These are phyloP conservation scores for Fistularia commersonii DNA, from an alignment of 2,797 vertebrate genomes.

Conservation along the genomic window DNA sequence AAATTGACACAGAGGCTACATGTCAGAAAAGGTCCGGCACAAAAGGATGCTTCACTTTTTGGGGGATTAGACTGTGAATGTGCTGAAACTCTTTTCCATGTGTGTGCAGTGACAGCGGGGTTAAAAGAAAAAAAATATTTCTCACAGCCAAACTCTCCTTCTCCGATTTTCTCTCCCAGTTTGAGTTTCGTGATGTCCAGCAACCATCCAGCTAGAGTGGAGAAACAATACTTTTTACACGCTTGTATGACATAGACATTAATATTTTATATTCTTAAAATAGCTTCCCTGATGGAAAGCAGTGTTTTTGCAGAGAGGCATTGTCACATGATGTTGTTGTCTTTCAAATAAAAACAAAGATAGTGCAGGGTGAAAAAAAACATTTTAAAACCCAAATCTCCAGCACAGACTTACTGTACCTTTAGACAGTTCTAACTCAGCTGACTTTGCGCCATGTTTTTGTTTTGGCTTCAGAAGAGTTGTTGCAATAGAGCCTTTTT, in stretches of 20 bases:
- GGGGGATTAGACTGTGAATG: neutral
- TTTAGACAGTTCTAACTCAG: slow-evolving; percentile 84
- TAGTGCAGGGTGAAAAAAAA: neutral
- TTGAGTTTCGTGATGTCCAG: slow-evolving; percentile 82
- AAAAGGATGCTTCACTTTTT: neutral
- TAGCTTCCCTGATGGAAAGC: no score
- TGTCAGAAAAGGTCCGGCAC: no score
- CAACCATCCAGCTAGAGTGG: slow-evolving; percentile 83
- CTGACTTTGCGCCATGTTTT: slow-evolving; percentile 85
- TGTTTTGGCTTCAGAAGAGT: slow-evolving; percentile 83
- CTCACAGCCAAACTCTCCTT: slow-evolving; percentile 91
- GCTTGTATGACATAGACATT: no score
- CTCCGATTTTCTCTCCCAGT: slow-evolving; percentile 80
- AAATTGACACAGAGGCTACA: neutral
- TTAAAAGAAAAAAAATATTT: neutral
- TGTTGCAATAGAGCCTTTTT: slow-evolving; percentile 84
- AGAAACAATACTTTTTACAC: slow-evolving; percentile 1
- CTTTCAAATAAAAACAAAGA: no score
- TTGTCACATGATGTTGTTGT: no score
- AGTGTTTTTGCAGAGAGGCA: no score
- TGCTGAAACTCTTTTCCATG: neutral
- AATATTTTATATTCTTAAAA: neutral
- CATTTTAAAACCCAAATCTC: neutral
- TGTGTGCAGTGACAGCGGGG: neutral
- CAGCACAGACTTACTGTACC: slow-evolving; percentile 64